A percentile compares a stretch with the other conserved stretches of the same genome.
These are phyloP conservation scores for Spodoptera littoralis DNA, from an alignment of 2,888 invertebrate genomes.

Conservation along the genomic window DNA sequence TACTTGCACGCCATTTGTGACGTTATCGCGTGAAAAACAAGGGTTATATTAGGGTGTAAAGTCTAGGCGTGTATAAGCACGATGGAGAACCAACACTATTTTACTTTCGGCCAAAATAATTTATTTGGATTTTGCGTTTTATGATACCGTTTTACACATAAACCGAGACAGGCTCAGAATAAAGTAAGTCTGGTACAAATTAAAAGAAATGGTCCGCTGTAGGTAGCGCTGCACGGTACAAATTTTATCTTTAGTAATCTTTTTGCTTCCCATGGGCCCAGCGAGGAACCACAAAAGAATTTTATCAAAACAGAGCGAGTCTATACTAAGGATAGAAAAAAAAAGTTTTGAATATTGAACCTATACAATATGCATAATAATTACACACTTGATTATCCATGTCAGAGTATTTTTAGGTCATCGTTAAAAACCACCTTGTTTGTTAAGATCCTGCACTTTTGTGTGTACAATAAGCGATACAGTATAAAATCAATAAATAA, in stretches of 20 bases:
- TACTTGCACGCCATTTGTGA: slow-evolving; percentile 29
- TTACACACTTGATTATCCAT: too few species aligned
- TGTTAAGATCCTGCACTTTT: too few species aligned
- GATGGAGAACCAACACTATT: slow-evolving; percentile 16
- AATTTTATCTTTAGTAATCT: slow-evolving; percentile 22
- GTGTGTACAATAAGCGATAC: too few species aligned
- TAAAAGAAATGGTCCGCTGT: slow-evolving; percentile 32
- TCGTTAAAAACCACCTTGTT: too few species aligned
- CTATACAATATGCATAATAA: too few species aligned
- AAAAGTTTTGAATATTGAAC: too few species aligned
- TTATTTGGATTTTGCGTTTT: slow-evolving; percentile 40
- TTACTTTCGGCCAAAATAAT: slow-evolving; percentile 19
- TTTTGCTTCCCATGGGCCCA: slow-evolving; percentile 15
- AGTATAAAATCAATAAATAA: too few species aligned
- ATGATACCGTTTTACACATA: slow-evolving; percentile 6
- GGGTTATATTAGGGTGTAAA: slow-evolving; percentile 15
- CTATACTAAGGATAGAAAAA: too few species aligned
- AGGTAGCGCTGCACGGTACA: background rate
- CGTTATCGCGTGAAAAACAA: slow-evolving; percentile 28
- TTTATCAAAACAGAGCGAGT: background rate
- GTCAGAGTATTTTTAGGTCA: too few species aligned
- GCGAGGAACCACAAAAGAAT: slow-evolving; percentile 10
- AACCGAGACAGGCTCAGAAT: background rate
- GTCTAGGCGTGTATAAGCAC: slow-evolving; percentile 8
- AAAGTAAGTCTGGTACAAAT: slow-evolving; percentile 3